phyloP scores from a whole-genome alignment of 2,888 invertebrate species.

The Esperia sulphurella region DNA sequence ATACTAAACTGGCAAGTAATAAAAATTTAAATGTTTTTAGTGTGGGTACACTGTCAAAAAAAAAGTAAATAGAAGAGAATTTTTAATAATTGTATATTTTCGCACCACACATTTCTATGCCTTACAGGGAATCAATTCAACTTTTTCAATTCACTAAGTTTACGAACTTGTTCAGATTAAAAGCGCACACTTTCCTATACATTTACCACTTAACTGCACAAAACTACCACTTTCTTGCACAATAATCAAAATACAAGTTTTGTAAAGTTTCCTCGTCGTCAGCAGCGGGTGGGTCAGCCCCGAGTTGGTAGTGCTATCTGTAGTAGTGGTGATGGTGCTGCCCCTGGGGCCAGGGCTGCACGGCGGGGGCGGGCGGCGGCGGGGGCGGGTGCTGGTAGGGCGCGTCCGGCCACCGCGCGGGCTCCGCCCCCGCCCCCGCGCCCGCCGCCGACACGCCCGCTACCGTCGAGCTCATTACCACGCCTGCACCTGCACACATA shows the following conservation, averaged over 20 bases:
- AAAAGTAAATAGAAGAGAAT: no score
- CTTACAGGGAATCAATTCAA: no score
- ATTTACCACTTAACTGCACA: no score
- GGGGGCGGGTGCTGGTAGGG: conserved; percentile 1
- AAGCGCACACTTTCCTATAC: no score
- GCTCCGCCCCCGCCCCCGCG: conserved; percentile 22
- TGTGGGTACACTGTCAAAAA: no score
- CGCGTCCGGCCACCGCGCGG: conserved; percentile 11
- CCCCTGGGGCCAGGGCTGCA: conserved; percentile 54
- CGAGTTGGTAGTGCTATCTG: conserved; percentile 51
- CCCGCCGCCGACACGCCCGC: conserved; percentile 28
- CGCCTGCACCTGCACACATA: conserved; percentile 23
- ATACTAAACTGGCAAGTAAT: no score
- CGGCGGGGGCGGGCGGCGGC: conserved; percentile 2
- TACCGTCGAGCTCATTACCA: conserved; percentile 37
- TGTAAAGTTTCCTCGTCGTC: neutral
- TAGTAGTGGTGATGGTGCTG: conserved; percentile 82
- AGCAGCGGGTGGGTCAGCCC: neutral
- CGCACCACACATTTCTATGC: no score
- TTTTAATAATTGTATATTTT: no score
- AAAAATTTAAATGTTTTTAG: no score
- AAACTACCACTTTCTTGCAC: no score
- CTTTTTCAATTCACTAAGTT: no score
- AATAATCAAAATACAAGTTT: neutral
- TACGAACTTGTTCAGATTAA: no score